A percentile compares a stretch with the other conserved stretches of the same genome.
Conservation (phyloP, 2,888 invertebrate genomes). For the Silvanus unidentatus region DNA sequence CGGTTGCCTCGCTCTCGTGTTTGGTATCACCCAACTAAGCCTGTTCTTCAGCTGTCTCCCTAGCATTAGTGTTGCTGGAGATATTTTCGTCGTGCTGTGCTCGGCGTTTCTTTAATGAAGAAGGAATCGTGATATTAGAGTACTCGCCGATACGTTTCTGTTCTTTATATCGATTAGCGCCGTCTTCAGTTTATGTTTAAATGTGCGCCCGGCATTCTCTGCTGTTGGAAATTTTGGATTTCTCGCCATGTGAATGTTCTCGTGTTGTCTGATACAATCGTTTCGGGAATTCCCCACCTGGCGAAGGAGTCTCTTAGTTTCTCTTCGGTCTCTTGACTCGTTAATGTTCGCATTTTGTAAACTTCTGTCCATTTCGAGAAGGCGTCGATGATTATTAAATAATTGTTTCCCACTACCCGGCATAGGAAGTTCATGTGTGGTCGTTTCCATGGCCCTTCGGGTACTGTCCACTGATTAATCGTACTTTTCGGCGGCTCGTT, state of each 20-base stretch:
- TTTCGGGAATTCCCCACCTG: conserved; percentile 22
- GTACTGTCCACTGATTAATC: conserved; percentile 24
- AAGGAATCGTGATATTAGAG: no score
- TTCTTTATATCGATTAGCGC: no score
- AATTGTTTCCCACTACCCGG: conserved; percentile 18
- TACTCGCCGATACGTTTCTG: no score
- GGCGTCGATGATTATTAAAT: conserved; percentile 20
- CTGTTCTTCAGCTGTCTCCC: no score
- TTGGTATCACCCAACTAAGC: no score
- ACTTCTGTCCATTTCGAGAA: conserved; percentile 24
- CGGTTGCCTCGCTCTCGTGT: no score
- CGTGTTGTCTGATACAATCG: conserved; percentile 33
- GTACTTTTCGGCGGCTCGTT: conserved; percentile 17
- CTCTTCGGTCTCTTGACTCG: conserved; percentile 12
- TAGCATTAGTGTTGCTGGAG: no score
- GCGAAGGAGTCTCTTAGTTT: conserved; percentile 15
- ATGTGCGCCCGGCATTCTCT: no score
- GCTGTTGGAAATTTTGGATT: conserved; percentile 26
- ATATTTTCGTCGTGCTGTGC: no score
- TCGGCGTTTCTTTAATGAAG: no score
- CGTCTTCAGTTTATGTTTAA: no score
- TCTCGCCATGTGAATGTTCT: conserved; percentile 29
- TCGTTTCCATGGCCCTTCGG: conserved; percentile 23
- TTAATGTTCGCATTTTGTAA: conserved; percentile 13
- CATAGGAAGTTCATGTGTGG: conserved; percentile 34